These are phyloP conservation scores for Lutraria rhynchaena DNA, from an alignment of 1,140 invertebrate genomes.

Conservation along the genomic window DNA sequence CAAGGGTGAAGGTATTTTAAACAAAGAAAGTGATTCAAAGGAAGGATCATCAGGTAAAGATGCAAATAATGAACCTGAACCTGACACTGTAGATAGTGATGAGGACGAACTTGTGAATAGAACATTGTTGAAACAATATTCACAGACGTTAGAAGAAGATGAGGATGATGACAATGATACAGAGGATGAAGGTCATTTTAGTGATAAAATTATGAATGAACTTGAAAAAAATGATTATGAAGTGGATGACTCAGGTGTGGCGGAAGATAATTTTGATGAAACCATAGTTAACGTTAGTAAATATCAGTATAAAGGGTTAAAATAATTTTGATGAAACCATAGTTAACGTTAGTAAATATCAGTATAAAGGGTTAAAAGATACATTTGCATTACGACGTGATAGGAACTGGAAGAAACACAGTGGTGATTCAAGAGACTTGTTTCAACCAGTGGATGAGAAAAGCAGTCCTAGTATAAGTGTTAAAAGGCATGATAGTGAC, in stretches of 20 bases:
- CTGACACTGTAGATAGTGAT: slow-evolving; percentile 15
- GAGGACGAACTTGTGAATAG: slow-evolving; percentile 15
- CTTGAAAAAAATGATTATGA: slow-evolving; percentile 17
- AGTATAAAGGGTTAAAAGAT: slow-evolving; percentile 52
- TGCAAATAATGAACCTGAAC: slow-evolving; percentile 6
- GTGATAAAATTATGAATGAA: not conserved
- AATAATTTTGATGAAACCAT: slow-evolving; percentile 23
- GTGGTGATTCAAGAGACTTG: slow-evolving; percentile 27
- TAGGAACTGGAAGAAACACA: slow-evolving; percentile 20
- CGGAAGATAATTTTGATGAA: slow-evolving; percentile 28
- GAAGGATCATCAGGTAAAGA: not conserved
- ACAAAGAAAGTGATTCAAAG: slow-evolving; percentile 12
- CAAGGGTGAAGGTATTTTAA: slow-evolving; percentile 16
- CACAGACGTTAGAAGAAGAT: slow-evolving; percentile 34
- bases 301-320: slow-evolving; percentile 45
- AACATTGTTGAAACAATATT: slow-evolving; percentile 44
- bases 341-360: slow-evolving; percentile 20
- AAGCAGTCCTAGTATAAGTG: not conserved
- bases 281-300: slow-evolving; percentile 9
- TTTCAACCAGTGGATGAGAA: slow-evolving; percentile 23
- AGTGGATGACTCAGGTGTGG: slow-evolving; percentile 16
- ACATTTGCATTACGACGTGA: slow-evolving; percentile 20
- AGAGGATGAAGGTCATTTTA: not conserved
- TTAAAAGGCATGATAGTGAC: slow-evolving; percentile 20
- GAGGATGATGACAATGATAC: slow-evolving; percentile 16